These are phyloP conservation scores for Neolamprologus modestus DNA, from an alignment of 2,113 vertebrate genomes.

Conservation along the genomic window DNA sequence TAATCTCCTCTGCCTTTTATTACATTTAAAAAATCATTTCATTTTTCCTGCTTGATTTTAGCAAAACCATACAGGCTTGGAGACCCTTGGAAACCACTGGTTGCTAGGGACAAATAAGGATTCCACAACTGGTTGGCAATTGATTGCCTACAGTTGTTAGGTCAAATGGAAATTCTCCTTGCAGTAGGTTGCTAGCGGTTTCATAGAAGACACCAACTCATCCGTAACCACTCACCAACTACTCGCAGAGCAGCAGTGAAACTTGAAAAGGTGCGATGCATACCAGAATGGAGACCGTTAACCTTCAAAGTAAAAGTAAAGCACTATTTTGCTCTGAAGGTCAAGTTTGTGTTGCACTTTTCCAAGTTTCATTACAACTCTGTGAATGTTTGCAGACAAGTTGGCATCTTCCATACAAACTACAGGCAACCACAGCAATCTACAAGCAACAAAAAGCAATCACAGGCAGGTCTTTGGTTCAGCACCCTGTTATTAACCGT, in stretches of 20 bases:
- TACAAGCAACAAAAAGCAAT: not conserved
- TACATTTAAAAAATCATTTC: not conserved
- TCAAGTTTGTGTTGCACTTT: not conserved
- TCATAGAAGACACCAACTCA: not conserved
- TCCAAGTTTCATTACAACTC: not conserved
- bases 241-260: not conserved
- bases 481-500: not conserved
- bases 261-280: not conserved
- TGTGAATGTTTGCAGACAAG: not conserved
- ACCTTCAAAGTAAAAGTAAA: not conserved
- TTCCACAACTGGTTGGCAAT: not conserved
- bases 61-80: not conserved
- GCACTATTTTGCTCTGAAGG: not conserved
- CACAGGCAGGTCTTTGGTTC: not conserved
- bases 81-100: not conserved
- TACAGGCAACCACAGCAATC: not conserved
- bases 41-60: accelerated
- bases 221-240: accelerated
- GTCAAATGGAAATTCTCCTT: not conserved
- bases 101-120: not conserved
- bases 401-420: not conserved
- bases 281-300: accelerated
- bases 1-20: not conserved
- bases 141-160: not conserved
- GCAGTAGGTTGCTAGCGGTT: not conserved